Base-by-base conservation (phyloP, 2,113 vertebrate species). In the Enhydra lutris region DNA sequence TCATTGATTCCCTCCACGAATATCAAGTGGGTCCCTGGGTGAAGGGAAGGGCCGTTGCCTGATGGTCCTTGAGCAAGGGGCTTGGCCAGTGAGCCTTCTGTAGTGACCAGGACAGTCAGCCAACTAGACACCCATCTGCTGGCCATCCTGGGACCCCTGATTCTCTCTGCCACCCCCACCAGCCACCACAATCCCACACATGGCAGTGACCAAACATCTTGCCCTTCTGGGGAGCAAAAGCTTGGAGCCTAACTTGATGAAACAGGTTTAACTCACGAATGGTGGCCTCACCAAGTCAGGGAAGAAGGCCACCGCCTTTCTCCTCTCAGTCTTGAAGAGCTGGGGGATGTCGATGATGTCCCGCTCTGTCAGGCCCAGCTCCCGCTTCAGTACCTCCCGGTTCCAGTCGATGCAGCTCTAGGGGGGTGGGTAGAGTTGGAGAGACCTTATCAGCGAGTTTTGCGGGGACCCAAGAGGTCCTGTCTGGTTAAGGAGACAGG, bases 371-470 rank as follows among this genome's bases (percentile, higher is more conserved):
- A 99, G 98, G 23, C 99, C 99, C 96, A 99, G 98, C 96, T 99
- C 99, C 94, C 98, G 98, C 98, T 99, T 99, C 89, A 99, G 98
- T 7, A 99, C 98, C 36, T 99, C 98, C 0, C 99, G 99, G 98
- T 99, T 99, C 99, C 99, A 99, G 98, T 99, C 99, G 0, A 99
- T 99, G 97, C 99, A 99, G 98, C 98, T 98, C 99, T 99, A 92
- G n/a, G 0, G 15, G 20, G 4, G 21, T 6, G 0, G 14, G 23
- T 2, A 1, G 4, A 15, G 76, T 15, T 59, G 78, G 71, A 87
- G 83, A 31, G 26, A 52, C 47, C 74, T 20, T 0, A 9, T 24
- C 7, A 4, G 52, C 2, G 34, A 36, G 4, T 50, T 15, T 3
- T 1, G 45, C 7, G 24, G 45, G 8, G 10, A 11, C 34, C 52